Conservation (phyloP, 2,888 invertebrate genomes). For the Agrilus biguttatus region DNA sequence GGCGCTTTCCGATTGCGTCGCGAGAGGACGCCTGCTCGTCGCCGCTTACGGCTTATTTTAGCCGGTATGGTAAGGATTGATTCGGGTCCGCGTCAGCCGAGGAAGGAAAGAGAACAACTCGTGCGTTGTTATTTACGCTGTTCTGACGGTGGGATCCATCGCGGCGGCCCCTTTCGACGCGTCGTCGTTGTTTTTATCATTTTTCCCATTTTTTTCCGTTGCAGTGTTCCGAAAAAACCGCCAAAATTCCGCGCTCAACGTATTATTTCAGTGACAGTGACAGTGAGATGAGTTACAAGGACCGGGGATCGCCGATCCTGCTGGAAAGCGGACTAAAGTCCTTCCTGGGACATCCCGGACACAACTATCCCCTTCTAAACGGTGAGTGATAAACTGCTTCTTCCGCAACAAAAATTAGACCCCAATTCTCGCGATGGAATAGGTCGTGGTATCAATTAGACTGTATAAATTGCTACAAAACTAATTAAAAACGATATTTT, state of each 20-base stretch:
- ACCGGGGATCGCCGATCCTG: slow-evolving; percentile 71
- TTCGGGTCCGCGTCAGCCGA: slow-evolving; percentile 17
- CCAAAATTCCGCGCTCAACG: slow-evolving; percentile 32
- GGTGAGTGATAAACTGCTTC: slow-evolving; percentile 35
- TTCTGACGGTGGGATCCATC: slow-evolving; percentile 12
- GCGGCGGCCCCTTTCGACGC: slow-evolving; percentile 12
- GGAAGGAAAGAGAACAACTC: slow-evolving; percentile 1
- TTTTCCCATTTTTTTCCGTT: neutral
- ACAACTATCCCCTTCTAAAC: slow-evolving; percentile 64
- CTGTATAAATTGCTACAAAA: too few species aligned
- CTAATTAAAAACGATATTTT: neutral
- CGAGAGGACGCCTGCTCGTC: slow-evolving; percentile 27
- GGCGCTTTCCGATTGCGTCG: slow-evolving; percentile 21
- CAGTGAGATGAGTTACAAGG: slow-evolving; percentile 79
- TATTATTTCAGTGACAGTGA: slow-evolving; percentile 33
- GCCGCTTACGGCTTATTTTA: slow-evolving; percentile 28
- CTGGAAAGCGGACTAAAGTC: slow-evolving; percentile 79
- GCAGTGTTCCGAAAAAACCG: slow-evolving; percentile 16
- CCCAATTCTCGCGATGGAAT: too few species aligned
- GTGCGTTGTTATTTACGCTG: slow-evolving; percentile 21
- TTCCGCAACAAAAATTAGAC: neutral
- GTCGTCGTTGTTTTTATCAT: slow-evolving; percentile 10
- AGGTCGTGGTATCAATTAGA: too few species aligned
- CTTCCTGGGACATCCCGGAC: slow-evolving; percentile 70
- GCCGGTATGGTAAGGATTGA: slow-evolving; percentile 24